Base-by-base conservation (phyloP, 1,140 invertebrate genomes). In the Oscheius sp. region DNA sequence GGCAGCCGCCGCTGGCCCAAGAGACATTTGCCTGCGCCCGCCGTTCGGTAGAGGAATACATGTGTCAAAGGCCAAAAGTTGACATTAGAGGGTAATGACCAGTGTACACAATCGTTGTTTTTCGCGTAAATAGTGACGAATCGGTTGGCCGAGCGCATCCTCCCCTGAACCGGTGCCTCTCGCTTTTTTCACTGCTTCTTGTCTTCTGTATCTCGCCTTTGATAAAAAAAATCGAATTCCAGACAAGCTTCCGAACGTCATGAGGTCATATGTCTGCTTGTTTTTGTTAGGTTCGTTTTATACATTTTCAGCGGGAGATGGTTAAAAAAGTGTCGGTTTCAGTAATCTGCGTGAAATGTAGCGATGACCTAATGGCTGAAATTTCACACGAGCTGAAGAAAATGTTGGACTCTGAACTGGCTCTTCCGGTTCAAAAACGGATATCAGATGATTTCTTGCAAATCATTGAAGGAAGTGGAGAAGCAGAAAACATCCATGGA, bases 91-190 rank as follows among this genome's bases (percentile, higher is more conserved):
- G n/a, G 7, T 42, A 55, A 23, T 20, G 49, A 23, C 15, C 49
- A 55, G 49, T 55, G 28, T 26, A 55, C 49, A 55, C 15, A 26
- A 55, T 55, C n/a, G n/a, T n/a, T 55, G 49, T 55, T 55, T 55
- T 55, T 15, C 49, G 15, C 49, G 4, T 55, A 23, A 55, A 55
- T 55, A 20, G 7, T 55, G 23, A 55, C n/a, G n/a, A n/a, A n/a
- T n/a, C n/a, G n/a, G n/a, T n/a, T n/a, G n/a, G n/a, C n/a, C n/a
- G n/a, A n/a, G n/a, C n/a, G n/a, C n/a, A 55, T 55, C 49, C 49
- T n/a, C n/a, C n/a, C n/a, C n/a, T 13, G 28, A 7, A 55, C 49
- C 49, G 49, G 49, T 23, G 7, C 28, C 49, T 4, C 7, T 55
- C 23, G 15, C 28, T 4, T 55, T 26, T 55, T 23, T 55, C 23